Base-by-base conservation (phyloP, 2,888 invertebrate genomes). In the Aporophyla nigra region DNA sequence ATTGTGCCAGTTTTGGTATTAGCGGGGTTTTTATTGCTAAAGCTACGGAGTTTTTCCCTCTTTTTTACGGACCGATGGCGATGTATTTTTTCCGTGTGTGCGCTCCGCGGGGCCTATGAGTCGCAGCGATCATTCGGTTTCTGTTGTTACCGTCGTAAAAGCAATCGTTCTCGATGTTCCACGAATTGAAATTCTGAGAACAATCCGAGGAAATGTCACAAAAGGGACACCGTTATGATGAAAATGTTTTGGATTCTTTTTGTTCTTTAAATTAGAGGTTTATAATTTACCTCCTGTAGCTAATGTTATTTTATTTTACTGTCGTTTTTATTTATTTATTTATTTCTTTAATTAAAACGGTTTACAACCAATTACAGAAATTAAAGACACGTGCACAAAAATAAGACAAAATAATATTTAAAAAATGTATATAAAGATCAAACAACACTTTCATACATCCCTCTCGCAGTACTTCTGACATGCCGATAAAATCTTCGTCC, bases 1-100 rank as follows among this genome's bases (percentile, higher is more conserved):
- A 93, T 94, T 93, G 93, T 92, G 92, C 92, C 91, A 89, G 91
- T 90, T 90, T 80, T 87, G 87, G 92, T 92, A 93, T 94, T 93
- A 93, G 92, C 90, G 90, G 88, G 89, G 90, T 87, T 92, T 92
- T 92, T 92, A 92, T 91, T 89, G 89, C 88, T 76, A 85, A 87
- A 86, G 83, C 88, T 85, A 80, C 81, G 78, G 81, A 80, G 83
- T 85, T 88, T 88, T 87, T 70, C 78, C 84, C 85, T 82, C 80
- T 86, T 88, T 85, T 90, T 89, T 86, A 87, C 87, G 86, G 87
- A 78, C 83, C 80, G 86, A 85, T 83, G 85, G 82, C 80, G 73
- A 74, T 86, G 87, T 88, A 80, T 90, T 87, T 89, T 86, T 87
- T 74, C 59, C 61, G 72, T 85, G 75, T 75, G 83, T 79, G 76